Evolutionary conservation across 2,113 vertebrate genomes (phyloP), one percentile per base, ranked within the genome.

Genomic region (Haemorhous mexicanus): DNA sequence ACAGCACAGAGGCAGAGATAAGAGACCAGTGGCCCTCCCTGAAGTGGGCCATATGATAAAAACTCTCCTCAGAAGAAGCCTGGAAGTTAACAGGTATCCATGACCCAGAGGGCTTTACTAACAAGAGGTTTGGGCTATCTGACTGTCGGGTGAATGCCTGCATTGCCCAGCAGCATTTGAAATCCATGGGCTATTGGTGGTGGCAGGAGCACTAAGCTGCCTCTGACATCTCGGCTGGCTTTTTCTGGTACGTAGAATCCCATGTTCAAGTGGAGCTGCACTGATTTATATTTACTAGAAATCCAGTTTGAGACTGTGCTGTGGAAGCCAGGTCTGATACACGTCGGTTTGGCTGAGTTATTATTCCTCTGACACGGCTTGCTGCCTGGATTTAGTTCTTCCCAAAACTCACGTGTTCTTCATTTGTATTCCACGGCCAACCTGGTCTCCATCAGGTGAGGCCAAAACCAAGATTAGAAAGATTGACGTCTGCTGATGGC

Each of bases 281-380:
- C 23, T 92, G 88, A 87, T 92, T 95, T 96, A 89, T 84, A 56
- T 33, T 89, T 87, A 78, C 64, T 82, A 76, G 90, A 86, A 96
- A 93, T 82, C 21, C 35, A 83, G 28, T 81, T 30, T 63, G 86
- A 93, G 37, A 16, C 23, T 58, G n/a, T 64, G 26, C 72, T 49
- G n/a, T 81, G 66, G 69, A 87, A 93, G 56, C 37, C 80, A 72
- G 90, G 47, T 33, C 61, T 32, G 49, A 94, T 79, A 61, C 0
- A 5, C 1, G 3, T 81, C 0, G 1, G 53, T 88, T 93, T 92
- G 87, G 79, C 61, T 72, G 62, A 81, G 44, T 61, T 93, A 92
- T 91, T 95, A 69, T 90, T 94, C 66, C 62, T 92, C 66, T 73
- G 66, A 95, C 83, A 88, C 4, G 0, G 32, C 30, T 83, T 87